Evolutionary conservation across 2,113 vertebrate species (phyloP).

Genomic region (Gavia stellata): DNA sequence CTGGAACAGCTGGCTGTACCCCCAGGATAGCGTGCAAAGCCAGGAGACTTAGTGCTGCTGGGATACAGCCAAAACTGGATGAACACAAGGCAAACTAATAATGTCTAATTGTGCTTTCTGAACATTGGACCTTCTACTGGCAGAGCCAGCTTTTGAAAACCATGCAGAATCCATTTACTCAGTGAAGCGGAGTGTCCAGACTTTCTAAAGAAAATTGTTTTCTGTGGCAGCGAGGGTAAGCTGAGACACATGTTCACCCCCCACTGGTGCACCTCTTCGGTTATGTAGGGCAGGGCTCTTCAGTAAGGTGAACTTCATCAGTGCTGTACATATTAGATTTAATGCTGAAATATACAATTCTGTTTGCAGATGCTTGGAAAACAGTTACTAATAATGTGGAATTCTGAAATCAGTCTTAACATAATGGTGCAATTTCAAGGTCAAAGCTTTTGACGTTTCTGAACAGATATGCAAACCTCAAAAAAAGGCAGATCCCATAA

Average conservation of each 20-base stretch:
- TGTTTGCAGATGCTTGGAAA: not conserved
- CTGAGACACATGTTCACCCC: not conserved
- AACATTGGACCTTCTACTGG: not conserved
- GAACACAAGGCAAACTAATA: not conserved
- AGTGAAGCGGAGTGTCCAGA: not conserved
- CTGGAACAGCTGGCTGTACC: not conserved
- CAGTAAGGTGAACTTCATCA: not conserved
- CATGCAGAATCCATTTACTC: not conserved
- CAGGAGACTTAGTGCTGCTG: not conserved
- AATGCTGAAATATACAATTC: not conserved
- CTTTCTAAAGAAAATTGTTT: not conserved
- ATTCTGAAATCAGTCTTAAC: not conserved
- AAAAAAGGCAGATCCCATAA: not conserved
- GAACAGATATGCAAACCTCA: not conserved
- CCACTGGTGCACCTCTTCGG: accelerated
- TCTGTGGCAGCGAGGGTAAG: not conserved
- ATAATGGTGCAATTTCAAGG: accelerated
- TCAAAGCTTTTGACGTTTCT: not conserved
- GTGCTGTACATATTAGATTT: accelerated
- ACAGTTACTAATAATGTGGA: not conserved
- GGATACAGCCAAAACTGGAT: not conserved
- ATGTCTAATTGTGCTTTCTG: not conserved
- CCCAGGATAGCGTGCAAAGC: not conserved
- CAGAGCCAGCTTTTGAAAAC: not conserved
- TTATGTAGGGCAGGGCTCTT: not conserved